Evolutionary conservation across 2,113 vertebrate species (phyloP).

Genomic region (Pelmatolapia mariae): DNA sequence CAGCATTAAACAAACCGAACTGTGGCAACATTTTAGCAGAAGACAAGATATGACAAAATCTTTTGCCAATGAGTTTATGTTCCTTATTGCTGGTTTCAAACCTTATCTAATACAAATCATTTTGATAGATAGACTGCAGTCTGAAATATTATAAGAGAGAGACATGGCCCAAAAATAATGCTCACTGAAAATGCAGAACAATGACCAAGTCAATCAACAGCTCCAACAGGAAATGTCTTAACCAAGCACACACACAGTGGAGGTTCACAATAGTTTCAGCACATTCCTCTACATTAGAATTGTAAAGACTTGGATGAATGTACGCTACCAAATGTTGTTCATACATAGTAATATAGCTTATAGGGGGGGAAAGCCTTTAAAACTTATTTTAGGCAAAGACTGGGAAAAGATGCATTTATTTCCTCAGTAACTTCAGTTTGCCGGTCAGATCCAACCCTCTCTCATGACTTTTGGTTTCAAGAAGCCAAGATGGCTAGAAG

Average conservation of each 20-base stretch:
- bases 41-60: background rate
- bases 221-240: background rate
- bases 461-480: background rate
- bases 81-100: background rate
- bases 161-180: fast-evolving
- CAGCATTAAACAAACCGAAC: background rate
- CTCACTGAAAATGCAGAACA: background rate
- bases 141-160: background rate
- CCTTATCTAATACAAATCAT: background rate
- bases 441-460: fast-evolving
- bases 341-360: background rate
- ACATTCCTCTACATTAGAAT: background rate
- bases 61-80: background rate
- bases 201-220: background rate
- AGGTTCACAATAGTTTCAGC: background rate
- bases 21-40: background rate
- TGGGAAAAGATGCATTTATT: background rate
- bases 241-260: fast-evolving
- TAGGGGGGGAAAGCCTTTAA: fast-evolving
- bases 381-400: background rate
- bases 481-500: background rate
- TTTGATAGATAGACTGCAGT: background rate
- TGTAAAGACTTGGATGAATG: background rate
- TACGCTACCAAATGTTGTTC: background rate
- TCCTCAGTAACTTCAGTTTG: background rate